phyloP scores from a whole-genome alignment of 2,113 vertebrate genomes.

The Hucho hucho region DNA sequence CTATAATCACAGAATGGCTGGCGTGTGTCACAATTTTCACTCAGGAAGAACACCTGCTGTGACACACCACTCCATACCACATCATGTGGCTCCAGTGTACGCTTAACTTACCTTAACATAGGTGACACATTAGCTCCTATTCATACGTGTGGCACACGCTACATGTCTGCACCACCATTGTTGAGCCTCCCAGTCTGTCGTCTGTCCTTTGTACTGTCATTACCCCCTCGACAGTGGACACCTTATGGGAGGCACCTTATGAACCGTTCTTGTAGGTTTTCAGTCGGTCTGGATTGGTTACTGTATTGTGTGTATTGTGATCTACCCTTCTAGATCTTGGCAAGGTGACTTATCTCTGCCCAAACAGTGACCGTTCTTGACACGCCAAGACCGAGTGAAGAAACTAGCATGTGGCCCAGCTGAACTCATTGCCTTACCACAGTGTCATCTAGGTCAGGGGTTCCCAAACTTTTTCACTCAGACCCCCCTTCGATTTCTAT shows the following conservation, averaged over 20 bases:
- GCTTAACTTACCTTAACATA: conserved; percentile 19
- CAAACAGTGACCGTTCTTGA: too few relatives aligned
- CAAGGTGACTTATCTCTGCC: too few relatives aligned
- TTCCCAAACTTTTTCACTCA: too few relatives aligned
- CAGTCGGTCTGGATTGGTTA: not conserved
- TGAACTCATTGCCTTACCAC: not conserved
- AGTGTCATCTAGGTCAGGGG: not conserved
- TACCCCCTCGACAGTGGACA: not conserved
- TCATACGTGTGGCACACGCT: conserved; percentile 17
- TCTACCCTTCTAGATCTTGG: not conserved
- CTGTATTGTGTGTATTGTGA: not conserved
- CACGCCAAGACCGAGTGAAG: not conserved
- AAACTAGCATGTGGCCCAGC: not conserved
- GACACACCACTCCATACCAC: conserved; percentile 3
- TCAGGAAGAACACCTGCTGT: conserved; percentile 21
- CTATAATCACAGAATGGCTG: not conserved
- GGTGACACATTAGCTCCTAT: conserved; percentile 17
- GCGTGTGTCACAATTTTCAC: not conserved
- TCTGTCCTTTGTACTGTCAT: conserved; percentile 5
- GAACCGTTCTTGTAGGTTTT: not conserved
- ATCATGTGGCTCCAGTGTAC: not conserved
- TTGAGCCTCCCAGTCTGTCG: conserved; percentile 30
- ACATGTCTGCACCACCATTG: conserved; percentile 29
- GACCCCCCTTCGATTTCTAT: too few relatives aligned
- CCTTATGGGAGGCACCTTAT: conserved; percentile 37